A percentile compares a stretch with the other conserved stretches of the same genome.
phyloP scores from a whole-genome alignment of 1,140 invertebrate genomes.

The Drosophila insularis region DNA sequence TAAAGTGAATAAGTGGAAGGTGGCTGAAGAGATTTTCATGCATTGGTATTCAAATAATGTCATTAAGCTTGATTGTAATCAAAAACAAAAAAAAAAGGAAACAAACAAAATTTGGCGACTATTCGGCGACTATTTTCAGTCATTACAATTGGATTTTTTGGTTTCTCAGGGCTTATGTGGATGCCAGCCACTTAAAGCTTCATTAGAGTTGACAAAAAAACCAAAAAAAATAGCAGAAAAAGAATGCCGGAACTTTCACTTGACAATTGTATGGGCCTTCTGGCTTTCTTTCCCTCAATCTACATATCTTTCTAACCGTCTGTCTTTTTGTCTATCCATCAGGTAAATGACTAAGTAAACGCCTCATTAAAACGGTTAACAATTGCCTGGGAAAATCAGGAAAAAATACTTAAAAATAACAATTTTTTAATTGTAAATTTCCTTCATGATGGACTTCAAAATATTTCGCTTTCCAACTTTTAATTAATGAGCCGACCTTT shows the following conservation, averaged over 20 bases:
- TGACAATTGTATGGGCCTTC: neutral
- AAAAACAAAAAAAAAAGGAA: no score
- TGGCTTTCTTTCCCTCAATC: constrained; percentile 2
- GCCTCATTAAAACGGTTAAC: constrained; percentile 33
- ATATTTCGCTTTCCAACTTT: constrained; percentile 15
- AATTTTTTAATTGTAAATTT: constrained; percentile 29
- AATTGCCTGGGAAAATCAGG: constrained; percentile 37
- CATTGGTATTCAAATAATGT: constrained; percentile 5
- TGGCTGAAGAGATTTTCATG: neutral
- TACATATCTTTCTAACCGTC: no score
- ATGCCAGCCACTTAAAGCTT: neutral
- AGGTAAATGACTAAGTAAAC: constrained; percentile 25
- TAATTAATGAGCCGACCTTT: constrained; percentile 32
- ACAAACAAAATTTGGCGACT: no score
- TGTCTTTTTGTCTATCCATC: neutral
- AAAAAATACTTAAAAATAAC: neutral
- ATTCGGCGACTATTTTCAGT: constrained; percentile 1
- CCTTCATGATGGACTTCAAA: constrained; percentile 5
- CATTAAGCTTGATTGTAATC: neutral
- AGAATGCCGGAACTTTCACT: neutral
- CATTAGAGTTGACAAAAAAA: constrained; percentile 6
- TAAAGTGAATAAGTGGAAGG: no score
- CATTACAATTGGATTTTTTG: neutral
- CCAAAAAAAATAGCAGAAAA: no score
- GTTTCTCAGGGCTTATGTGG: neutral